phyloP scores from a whole-genome alignment of 2,113 vertebrate species.

The Ammospiza caudacuta region DNA sequence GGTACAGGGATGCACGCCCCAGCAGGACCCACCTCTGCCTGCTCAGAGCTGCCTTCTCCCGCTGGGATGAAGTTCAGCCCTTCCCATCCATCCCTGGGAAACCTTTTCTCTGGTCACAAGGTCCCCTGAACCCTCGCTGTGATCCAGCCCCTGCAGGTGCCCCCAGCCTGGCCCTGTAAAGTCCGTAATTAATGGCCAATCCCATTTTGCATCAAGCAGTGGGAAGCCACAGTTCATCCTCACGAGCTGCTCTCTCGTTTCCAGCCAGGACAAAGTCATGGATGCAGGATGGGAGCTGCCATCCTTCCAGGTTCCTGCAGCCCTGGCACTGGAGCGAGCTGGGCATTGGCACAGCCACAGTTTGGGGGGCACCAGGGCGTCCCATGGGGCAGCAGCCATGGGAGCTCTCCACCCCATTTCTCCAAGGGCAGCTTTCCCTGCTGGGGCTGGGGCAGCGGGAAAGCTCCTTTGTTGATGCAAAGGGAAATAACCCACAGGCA shows the following conservation, averaged over 20 bases:
- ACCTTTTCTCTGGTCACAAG: fast-evolving
- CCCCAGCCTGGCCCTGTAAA: neutral
- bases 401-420: neutral
- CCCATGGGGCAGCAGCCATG: fast-evolving
- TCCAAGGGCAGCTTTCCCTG: neutral
- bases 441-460: neutral
- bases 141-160: neutral
- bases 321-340: fast-evolving
- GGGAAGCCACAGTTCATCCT: neutral
- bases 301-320: neutral
- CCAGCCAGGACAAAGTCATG: neutral
- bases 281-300: neutral
- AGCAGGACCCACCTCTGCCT: neutral
- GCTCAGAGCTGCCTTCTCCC: neutral
- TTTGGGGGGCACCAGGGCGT: neutral
- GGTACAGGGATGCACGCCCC: neutral
- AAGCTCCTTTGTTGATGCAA: neutral
- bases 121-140: neutral
- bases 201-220: neutral
- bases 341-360: fast-evolving
- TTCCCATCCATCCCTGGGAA: neutral
- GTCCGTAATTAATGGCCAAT: neutral
- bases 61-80: neutral
- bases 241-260: neutral
- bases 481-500: neutral